Conservation (phyloP, 1,140 invertebrate species). For the Brachionus sp. region DNA sequence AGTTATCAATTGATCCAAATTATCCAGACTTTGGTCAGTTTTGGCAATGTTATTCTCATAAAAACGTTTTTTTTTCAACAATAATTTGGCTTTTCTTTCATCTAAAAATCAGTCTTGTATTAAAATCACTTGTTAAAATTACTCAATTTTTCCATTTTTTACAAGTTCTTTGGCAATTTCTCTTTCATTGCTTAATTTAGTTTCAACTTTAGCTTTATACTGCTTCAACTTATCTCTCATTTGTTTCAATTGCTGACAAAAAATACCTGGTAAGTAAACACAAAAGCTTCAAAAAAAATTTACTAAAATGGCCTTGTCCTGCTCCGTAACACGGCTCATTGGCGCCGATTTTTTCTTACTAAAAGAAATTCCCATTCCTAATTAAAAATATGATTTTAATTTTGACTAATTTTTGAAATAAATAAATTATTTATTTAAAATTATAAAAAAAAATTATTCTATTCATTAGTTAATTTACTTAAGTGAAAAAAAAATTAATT, state of each 20-base stretch:
- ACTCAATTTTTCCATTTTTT: conserved; percentile 43
- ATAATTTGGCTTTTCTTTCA: conserved; percentile 17
- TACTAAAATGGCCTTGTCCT: conserved; percentile 16
- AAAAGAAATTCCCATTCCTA: conserved; percentile 22
- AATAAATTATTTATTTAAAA: background rate
- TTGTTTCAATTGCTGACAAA: conserved; percentile 43
- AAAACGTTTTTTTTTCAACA: conserved; percentile 36
- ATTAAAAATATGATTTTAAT: background rate
- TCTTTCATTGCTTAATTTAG: conserved; percentile 9
- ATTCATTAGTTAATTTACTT: background rate
- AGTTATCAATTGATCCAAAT: conserved; percentile 17
- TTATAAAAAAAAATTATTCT: background rate
- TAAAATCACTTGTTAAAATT: background rate
- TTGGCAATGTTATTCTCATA: conserved; percentile 27
- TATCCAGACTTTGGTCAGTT: conserved; percentile 37
- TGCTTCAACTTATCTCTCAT: conserved; percentile 39
- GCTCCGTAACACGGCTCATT: background rate
- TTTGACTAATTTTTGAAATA: background rate
- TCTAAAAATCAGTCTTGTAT: background rate
- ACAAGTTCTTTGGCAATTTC: conserved; percentile 43
- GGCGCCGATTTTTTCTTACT: background rate
- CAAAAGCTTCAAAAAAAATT: background rate
- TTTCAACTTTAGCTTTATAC: background rate
- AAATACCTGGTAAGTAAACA: background rate
- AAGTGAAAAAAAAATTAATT: too few relatives aligned